Conservation (phyloP, 2,888 invertebrate species). For the Mesorhabditis spiculigera region DNA sequence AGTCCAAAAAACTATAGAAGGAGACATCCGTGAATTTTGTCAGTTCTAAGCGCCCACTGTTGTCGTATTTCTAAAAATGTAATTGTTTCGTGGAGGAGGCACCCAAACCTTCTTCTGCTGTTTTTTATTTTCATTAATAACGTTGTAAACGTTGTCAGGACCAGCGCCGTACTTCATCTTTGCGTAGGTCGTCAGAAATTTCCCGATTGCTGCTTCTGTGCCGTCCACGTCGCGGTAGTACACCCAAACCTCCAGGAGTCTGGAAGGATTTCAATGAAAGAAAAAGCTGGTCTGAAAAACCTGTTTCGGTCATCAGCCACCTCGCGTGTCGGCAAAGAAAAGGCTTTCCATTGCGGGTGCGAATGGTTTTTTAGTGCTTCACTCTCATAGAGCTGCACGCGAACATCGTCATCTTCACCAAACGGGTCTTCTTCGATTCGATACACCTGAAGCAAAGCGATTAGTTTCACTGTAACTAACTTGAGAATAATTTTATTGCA, state of each 20-base stretch:
- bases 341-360: slow-evolving; percentile 42
- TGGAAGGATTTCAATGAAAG: slow-evolving; percentile 5
- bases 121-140: slow-evolving; percentile 41
- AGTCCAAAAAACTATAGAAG: slow-evolving; percentile 52
- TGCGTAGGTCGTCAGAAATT: slow-evolving; percentile 41
- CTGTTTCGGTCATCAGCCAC: slow-evolving; percentile 41
- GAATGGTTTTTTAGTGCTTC: slow-evolving; percentile 43
- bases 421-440: slow-evolving; percentile 33
- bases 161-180: slow-evolving; percentile 47
- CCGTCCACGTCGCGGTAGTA: slow-evolving; percentile 42
- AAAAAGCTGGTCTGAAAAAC: slow-evolving; percentile 10
- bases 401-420: slow-evolving; percentile 29
- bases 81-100: not conserved
- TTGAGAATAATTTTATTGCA: no score
- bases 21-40: slow-evolving; percentile 50
- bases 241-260: slow-evolving; percentile 36
- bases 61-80: slow-evolving; percentile 30
- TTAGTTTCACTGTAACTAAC: no score
- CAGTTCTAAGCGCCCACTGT: slow-evolving; percentile 49
- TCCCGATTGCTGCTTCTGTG: slow-evolving; percentile 40
- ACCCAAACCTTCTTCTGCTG: slow-evolving; percentile 29
- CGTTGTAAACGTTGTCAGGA: slow-evolving; percentile 38
- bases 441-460: slow-evolving; percentile 25
- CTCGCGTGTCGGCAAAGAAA: slow-evolving; percentile 34
- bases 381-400: slow-evolving; percentile 36